A percentile compares a stretch with the other conserved stretches of the same genome.
These are phyloP conservation scores for Aphelocoma californica DNA, from an alignment of 2,797 vertebrate genomes.

Conservation along the genomic window DNA sequence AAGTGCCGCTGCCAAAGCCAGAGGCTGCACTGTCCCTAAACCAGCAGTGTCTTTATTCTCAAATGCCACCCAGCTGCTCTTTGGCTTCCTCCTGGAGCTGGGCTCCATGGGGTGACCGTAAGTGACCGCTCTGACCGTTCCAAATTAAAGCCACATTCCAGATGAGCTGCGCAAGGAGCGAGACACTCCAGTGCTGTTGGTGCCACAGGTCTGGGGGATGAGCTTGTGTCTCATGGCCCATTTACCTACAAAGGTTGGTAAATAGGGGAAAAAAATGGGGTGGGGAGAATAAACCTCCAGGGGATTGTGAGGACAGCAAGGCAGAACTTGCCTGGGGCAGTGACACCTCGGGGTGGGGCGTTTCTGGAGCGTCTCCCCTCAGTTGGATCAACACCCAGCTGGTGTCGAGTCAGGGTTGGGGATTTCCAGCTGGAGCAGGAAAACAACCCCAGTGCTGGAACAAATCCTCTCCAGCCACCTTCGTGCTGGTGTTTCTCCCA, in stretches of 20 bases:
- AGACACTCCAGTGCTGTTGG: too few relatives aligned
- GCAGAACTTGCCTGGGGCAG: accelerated
- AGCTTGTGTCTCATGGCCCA: neutral
- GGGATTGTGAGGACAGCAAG: neutral
- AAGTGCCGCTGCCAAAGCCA: accelerated
- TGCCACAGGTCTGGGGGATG: neutral
- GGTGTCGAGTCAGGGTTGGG: accelerated
- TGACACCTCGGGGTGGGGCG: accelerated
- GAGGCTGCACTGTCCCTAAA: neutral
- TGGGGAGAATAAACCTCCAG: accelerated
- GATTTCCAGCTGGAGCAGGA: neutral
- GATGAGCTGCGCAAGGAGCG: accelerated
- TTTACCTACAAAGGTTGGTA: too few relatives aligned
- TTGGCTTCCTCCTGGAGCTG: neutral
- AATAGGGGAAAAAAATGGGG: neutral
- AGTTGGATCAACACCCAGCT: neutral
- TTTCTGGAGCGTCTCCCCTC: neutral
- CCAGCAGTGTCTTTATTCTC: accelerated
- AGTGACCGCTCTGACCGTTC: accelerated
- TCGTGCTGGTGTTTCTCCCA: neutral
- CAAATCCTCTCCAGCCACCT: neutral
- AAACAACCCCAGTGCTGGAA: neutral
- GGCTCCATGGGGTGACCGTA: accelerated
- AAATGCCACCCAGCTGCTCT: accelerated
- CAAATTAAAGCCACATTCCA: accelerated